These are phyloP conservation scores for Hirtodrosophila histrioides DNA, from an alignment of 2,888 invertebrate species.

Conservation along the genomic window DNA sequence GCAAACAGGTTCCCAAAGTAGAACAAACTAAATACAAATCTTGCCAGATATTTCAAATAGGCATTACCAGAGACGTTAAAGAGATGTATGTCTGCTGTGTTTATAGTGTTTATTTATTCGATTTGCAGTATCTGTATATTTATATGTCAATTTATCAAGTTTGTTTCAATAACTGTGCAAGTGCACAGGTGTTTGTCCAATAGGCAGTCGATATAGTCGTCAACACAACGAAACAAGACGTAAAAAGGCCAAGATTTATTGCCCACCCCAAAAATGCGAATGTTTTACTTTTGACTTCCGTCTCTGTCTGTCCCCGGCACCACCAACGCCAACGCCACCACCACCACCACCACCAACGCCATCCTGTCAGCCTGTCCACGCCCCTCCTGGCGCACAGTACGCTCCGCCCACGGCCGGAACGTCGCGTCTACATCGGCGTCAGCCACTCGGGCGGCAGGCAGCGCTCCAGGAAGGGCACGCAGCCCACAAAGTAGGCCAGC, in stretches of 20 bases:
- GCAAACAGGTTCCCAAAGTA: no score
- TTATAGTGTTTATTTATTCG: no score
- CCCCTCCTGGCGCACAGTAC: background rate
- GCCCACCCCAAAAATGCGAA: constrained; percentile 1
- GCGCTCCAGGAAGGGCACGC: constrained; percentile 97
- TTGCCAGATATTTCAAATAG: no score
- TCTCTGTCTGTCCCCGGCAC: background rate
- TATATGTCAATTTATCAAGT: background rate
- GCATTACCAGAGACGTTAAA: no score
- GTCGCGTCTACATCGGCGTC: constrained; percentile 11
- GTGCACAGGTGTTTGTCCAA: constrained; percentile 6
- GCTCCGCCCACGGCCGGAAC: constrained; percentile 10
- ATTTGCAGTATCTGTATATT: background rate
- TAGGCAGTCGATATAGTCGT: constrained; percentile 17
- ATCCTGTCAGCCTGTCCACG: background rate
- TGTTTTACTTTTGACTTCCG: background rate
- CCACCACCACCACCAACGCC: no score
- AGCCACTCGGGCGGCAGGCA: constrained; percentile 90
- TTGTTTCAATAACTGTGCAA: background rate
- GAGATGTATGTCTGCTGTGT: no score
- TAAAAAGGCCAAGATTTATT: background rate
- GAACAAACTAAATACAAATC: no score
- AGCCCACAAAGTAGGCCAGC: constrained; percentile 86
- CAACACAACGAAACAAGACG: constrained; percentile 1
- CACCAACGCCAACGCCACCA: no score